phyloP scores from a whole-genome alignment of 2,797 vertebrate genomes.

The Astyanax mexicanus region DNA sequence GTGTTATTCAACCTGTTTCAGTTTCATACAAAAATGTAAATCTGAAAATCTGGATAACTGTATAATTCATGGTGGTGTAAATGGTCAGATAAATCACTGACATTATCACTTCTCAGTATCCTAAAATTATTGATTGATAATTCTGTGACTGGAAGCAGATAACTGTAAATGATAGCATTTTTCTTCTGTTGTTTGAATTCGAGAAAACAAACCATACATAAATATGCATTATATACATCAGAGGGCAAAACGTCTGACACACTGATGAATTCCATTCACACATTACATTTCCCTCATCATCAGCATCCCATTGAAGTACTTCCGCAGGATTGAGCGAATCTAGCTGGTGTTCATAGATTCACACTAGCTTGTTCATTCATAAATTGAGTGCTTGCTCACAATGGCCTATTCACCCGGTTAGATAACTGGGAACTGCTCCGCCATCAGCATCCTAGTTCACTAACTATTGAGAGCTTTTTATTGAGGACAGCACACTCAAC shows the following conservation, averaged over 20 bases:
- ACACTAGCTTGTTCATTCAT: conserved; percentile 70
- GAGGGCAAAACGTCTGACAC: background rate
- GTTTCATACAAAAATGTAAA: too few species aligned
- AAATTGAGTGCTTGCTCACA: conserved; percentile 65
- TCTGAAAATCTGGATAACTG: too few species aligned
- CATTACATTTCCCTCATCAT: too few species aligned
- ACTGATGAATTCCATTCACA: background rate
- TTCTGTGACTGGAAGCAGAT: too few species aligned
- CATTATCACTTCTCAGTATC: too few species aligned
- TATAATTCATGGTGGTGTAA: too few species aligned
- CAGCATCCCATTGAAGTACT: background rate
- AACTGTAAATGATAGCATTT: too few species aligned
- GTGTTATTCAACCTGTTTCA: too few species aligned
- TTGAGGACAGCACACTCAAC: background rate
- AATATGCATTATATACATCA: background rate
- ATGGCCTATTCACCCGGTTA: conserved; percentile 67
- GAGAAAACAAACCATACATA: background rate
- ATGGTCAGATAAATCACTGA: too few species aligned
- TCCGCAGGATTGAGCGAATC: conserved; percentile 3
- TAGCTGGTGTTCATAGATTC: conserved; percentile 71
- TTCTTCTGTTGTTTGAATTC: background rate
- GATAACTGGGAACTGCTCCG: conserved; percentile 62
- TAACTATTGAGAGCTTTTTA: background rate
- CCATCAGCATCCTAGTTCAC: conserved; percentile 44
- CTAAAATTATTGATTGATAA: too few species aligned